Percentiles rank a stretch among this genome's conserved stretches.
Evolutionary conservation across 2,113 vertebrate genomes (phyloP).

Genomic region (Dipodomys stephensi): DNA sequence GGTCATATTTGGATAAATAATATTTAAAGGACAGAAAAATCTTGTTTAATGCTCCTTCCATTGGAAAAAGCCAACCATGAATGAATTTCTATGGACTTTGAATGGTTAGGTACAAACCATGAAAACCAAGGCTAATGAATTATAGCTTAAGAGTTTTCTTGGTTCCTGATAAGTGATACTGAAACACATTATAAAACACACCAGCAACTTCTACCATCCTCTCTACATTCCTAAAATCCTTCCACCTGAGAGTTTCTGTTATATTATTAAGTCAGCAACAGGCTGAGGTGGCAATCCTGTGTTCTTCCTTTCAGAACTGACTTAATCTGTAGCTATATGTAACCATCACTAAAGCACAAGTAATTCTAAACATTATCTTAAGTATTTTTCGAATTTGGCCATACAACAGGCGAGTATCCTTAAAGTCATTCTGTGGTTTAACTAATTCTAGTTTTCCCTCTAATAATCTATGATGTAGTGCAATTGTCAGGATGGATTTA

Average conservation of each 20-base stretch:
- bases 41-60: constrained; percentile 46
- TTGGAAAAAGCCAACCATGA: constrained; percentile 8
- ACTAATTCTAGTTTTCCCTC: background rate
- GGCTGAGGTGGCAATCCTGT: background rate
- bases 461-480: background rate
- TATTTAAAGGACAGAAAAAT: constrained; percentile 59
- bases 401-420: background rate
- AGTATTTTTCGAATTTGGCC: background rate
- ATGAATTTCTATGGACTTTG: background rate
- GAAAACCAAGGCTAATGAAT: constrained; percentile 1
- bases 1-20: constrained; percentile 56
- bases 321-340: background rate
- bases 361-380: background rate
- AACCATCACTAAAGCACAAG: background rate
- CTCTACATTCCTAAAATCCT: background rate
- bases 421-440: background rate
- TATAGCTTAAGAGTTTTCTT: constrained; percentile 32
- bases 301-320: background rate
- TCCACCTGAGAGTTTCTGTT: constrained; percentile 4
- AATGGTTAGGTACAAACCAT: background rate
- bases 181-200: constrained; percentile 42
- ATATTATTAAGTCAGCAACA: background rate
- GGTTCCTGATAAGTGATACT: constrained; percentile 33
- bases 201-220: background rate
- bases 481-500: background rate